A percentile compares a stretch with the other conserved stretches of the same genome.
Evolutionary conservation across 1,140 invertebrate species (phyloP).

Genomic region (Achroia grisella): DNA sequence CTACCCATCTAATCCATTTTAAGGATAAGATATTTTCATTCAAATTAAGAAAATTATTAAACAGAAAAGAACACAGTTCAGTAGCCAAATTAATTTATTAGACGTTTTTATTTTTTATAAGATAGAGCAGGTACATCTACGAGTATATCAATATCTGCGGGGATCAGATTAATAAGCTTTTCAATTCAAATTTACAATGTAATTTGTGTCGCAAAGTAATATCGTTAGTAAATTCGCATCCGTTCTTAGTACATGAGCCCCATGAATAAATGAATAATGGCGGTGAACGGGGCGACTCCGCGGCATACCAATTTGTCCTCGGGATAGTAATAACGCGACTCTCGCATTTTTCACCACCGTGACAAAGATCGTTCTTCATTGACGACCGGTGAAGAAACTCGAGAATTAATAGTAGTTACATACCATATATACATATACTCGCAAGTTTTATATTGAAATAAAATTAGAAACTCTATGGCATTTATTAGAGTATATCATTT

Average conservation of each 20-base stretch:
- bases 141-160: no score
- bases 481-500: no score
- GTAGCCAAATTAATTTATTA: background rate
- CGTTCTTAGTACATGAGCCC: conserved; percentile 42
- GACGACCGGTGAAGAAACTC: conserved; percentile 18
- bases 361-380: conserved; percentile 39
- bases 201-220: background rate
- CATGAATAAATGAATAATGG: conserved; percentile 70
- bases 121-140: no score
- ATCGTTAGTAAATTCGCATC: conserved; percentile 32
- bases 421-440: conserved; percentile 2
- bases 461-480: no score
- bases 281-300: conserved; percentile 45
- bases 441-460: no score
- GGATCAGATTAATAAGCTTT: no score
- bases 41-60: background rate
- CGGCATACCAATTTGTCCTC: conserved; percentile 60
- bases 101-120: background rate
- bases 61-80: background rate
- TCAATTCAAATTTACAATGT: no score
- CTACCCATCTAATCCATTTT: background rate
- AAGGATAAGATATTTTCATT: background rate
- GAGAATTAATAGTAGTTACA: conserved; percentile 26
- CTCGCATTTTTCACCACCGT: conserved; percentile 53
- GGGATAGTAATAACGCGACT: conserved; percentile 51